Percentiles rank a stretch among this genome's conserved stretches.
Evolutionary conservation across 2,888 invertebrate species (phyloP).

Genomic region (Amiota communis): DNA sequence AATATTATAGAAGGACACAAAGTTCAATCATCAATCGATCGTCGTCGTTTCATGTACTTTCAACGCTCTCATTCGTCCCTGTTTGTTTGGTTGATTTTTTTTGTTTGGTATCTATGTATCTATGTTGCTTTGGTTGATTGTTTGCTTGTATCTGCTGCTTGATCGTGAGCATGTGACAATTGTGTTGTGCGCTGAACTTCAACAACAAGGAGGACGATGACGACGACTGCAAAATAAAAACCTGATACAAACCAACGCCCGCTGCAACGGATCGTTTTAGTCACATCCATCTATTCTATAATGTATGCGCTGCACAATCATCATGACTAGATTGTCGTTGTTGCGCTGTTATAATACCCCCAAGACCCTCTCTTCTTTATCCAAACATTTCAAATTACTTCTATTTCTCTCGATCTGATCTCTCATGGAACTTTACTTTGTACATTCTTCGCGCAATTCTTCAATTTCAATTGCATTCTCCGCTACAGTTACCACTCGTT

Average conservation of each 20-base stretch:
- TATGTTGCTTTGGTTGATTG: background rate
- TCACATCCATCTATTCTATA: conserved; percentile 38
- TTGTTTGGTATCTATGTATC: too few relatives aligned
- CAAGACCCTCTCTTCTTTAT: background rate
- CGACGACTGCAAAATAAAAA: background rate
- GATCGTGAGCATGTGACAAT: conserved; percentile 15
- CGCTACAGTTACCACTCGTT: conserved; percentile 51
- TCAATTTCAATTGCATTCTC: conserved; percentile 71
- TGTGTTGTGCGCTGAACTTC: background rate
- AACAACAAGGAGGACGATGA: conserved; percentile 1
- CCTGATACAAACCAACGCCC: conserved; percentile 30
- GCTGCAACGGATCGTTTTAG: conserved; percentile 12
- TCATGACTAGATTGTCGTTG: conserved; percentile 4
- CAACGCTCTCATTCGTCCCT: too few relatives aligned
- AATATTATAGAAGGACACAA: background rate
- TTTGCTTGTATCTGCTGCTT: background rate
- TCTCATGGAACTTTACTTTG: conserved; percentile 42
- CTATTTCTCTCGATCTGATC: too few relatives aligned
- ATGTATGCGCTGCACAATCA: conserved; percentile 48
- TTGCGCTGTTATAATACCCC: background rate
- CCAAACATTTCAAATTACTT: too few relatives aligned
- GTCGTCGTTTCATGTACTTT: too few relatives aligned
- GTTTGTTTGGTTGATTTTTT: too few relatives aligned
- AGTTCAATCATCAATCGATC: background rate
- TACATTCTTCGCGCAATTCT: conserved; percentile 70